These are phyloP conservation scores for Crocodylus rhombifer DNA, from an alignment of 2,797 vertebrate genomes.

Conservation along the genomic window DNA sequence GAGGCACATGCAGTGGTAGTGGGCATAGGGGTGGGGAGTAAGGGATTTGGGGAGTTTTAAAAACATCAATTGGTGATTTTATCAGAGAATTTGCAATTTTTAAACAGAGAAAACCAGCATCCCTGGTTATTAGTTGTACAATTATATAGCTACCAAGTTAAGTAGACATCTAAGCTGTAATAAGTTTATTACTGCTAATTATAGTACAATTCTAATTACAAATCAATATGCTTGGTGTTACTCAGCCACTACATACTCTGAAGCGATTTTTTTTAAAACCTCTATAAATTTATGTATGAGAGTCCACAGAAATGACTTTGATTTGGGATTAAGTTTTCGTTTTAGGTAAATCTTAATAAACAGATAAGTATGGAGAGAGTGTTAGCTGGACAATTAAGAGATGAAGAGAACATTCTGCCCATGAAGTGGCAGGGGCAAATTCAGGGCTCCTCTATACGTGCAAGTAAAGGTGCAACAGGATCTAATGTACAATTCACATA, in stretches of 20 bases:
- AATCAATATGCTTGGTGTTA: not conserved
- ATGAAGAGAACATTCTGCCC: not conserved
- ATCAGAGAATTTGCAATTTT: too few relatives aligned
- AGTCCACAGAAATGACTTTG: not conserved
- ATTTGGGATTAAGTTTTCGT: not conserved
- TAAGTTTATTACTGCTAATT: not conserved
- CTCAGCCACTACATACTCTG: not conserved
- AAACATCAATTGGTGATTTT: too few relatives aligned
- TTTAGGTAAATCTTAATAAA: not conserved
- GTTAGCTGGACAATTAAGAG: not conserved
- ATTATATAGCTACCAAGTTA: too few relatives aligned
- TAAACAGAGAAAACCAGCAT: too few relatives aligned
- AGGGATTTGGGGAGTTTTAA: too few relatives aligned
- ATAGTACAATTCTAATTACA: not conserved
- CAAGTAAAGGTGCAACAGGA: too few relatives aligned
- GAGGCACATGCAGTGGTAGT: too few relatives aligned
- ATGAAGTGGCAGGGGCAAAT: not conserved
- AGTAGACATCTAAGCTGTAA: not conserved
- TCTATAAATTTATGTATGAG: not conserved
- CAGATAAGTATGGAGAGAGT: not conserved
- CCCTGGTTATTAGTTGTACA: too few relatives aligned
- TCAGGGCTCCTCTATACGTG: not conserved
- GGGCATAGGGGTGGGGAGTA: too few relatives aligned
- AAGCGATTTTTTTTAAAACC: not conserved
- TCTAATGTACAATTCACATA: too few relatives aligned